Evolutionary conservation across 2,797 vertebrate species (phyloP), one percentile per base, ranked within the genome.

Genomic region (Tadarida brasiliensis): DNA sequence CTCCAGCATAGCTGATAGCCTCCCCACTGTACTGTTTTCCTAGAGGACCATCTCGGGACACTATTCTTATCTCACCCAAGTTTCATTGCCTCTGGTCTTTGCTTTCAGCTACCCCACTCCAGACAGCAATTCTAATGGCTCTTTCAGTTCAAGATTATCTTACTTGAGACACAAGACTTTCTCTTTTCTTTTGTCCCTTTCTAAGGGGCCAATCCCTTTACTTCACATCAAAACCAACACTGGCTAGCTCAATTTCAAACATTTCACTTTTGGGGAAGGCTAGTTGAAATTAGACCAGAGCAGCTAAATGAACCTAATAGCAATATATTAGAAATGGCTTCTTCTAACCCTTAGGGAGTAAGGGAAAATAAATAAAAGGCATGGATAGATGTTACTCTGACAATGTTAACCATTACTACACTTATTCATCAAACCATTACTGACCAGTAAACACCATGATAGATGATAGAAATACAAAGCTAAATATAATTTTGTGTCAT

Each of bases 341-440:
- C 63, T 20, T 81, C 56, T 85, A 10, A 74, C 28, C 33, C n/a
- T 88, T 59, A 73, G 4, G 1, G 24, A 61, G 6, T 39, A 87
- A 11, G 56, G 16, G n/a, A 63, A 88, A 74, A 51, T 0, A 57
- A 49, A 16, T 57, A 28, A 24, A 93, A 49, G 10, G 7, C 77
- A 92, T 83, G 5, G 90, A 59, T 22, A 86, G 28, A 49, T 39
- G 5, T 90, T 90, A 33, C 11, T 63, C 3, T 92, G 68, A 56
- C 19, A 84, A 11, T n/a, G 5, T 73, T 84, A 90, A n/a, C 28
- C 10, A 47, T 26, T 76, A 49, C 70, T 94, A n/a, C 12, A 68
- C 61, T 89, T 17, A 91, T 83, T 89, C 12, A 59, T 86, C n/a
- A 84, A 54, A 67, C n/a, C 56, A 86, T 85, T 44, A 73, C 17